Base-by-base conservation (phyloP, 2,888 invertebrate genomes). In the Apotomis capreana region DNA sequence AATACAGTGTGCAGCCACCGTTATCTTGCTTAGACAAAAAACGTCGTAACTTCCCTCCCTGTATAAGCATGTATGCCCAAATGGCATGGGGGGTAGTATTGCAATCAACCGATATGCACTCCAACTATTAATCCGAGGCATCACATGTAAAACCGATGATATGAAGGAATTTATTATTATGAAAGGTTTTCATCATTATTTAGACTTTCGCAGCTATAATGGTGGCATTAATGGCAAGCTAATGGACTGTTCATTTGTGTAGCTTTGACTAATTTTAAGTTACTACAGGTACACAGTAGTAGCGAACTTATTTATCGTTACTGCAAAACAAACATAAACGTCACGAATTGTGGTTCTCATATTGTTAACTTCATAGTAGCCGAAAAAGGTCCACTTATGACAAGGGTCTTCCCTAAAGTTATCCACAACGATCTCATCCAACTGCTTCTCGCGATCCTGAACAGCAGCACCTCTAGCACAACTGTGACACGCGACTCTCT, bases 91-190 rank as follows among this genome's bases (percentile, higher is more conserved):
- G 2, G 3, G n/a, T n/a, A 52, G 15, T 63, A 68, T 68, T 59
- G 72, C 72, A 72, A 72, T 72, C 69, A 73, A 69, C 73, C 72
- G 72, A 72, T 68, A 70, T 65, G 72, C 74, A 69, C 72, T 72
- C 58, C 59, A 61, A 65, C 74, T 74, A 74, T 74, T 74, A 74
- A 72, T 65, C 69, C 65, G 60, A 63, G 52, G 68, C 40, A 44
- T 62, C 59, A 49, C 55, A 60, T 73, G 64, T 65, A 69, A 69
- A 73, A 73, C 59, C 63, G 64, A 64, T 73, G 73, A 64, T 69
- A 73, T 69, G 69, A 69, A 73, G 69, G 73, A 64, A 65, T 73
- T 69, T 60, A 73, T 69, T 63, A 63, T 52, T 61, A 69, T 58
- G 68, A 69, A 64, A 69, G 63, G 59, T 68, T 73, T 63, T 46